phyloP scores from a whole-genome alignment of 2,113 vertebrate species.

The Parotia lawesii region DNA sequence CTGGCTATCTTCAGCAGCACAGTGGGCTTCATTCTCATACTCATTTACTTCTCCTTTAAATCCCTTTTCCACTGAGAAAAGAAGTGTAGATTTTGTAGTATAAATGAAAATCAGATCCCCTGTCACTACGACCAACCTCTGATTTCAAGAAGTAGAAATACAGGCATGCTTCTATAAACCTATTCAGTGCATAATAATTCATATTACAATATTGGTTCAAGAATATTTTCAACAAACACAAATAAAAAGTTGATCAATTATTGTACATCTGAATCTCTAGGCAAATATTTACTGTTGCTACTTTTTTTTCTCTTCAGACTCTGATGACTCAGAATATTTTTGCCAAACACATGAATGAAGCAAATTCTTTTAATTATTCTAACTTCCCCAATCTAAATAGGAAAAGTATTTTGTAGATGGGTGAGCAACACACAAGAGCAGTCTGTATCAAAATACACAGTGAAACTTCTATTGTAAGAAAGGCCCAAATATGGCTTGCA shows the following conservation, averaged over 20 bases:
- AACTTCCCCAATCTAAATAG: neutral
- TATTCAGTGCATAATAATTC: neutral
- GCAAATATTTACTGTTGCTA: neutral
- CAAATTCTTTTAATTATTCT: neutral
- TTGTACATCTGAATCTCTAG: neutral
- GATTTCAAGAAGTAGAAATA: neutral
- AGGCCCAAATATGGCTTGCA: neutral
- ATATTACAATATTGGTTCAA: neutral
- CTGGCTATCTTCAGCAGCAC: neutral
- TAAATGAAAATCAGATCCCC: neutral
- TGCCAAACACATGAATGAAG: neutral
- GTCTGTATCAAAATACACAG: conserved; percentile 7
- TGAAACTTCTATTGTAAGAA: conserved; percentile 29
- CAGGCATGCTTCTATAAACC: neutral
- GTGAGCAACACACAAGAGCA: conserved; percentile 3
- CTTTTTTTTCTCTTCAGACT: neutral
- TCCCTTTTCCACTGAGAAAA: neutral
- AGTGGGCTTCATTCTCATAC: neutral
- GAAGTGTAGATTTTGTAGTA: neutral
- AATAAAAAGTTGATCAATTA: neutral
- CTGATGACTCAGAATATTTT: neutral
- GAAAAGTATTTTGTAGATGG: neutral
- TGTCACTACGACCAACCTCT: neutral
- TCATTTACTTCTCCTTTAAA: neutral
- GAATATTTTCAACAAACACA: neutral